Evolutionary conservation across 2,113 vertebrate species (phyloP).

Genomic region (Willisornis vidua): DNA sequence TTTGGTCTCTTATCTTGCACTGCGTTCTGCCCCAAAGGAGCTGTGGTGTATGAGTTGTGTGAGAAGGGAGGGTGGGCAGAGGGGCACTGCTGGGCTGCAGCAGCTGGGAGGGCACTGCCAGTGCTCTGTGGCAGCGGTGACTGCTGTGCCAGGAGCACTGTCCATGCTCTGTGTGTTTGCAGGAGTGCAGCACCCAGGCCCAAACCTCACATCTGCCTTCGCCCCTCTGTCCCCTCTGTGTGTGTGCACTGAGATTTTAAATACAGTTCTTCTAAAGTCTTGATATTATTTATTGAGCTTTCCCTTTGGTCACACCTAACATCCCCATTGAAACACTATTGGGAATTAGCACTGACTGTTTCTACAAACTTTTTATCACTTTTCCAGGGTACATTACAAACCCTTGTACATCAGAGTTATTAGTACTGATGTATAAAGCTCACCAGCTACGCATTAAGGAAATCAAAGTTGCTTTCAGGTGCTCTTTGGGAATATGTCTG

Average conservation of each 20-base stretch:
- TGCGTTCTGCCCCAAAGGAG: rapidly evolving
- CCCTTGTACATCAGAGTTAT: background rate
- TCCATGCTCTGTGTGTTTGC: rapidly evolving
- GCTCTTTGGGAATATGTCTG: background rate
- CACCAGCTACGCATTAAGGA: background rate
- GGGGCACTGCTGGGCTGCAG: background rate
- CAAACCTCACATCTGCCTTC: background rate
- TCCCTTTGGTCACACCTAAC: background rate
- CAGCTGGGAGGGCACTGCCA: background rate
- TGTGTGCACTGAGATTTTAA: background rate
- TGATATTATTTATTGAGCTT: background rate
- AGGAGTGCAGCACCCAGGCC: background rate
- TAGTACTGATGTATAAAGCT: background rate
- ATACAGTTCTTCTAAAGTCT: background rate
- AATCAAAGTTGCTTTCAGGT: background rate
- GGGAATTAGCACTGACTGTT: background rate
- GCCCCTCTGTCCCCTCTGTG: background rate
- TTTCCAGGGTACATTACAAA: background rate
- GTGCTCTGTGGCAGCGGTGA: background rate
- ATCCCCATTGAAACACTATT: background rate
- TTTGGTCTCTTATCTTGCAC: background rate
- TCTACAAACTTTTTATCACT: background rate
- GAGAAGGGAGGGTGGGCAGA: background rate
- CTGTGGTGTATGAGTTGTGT: background rate
- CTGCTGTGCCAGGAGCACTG: background rate